A percentile compares a stretch with the other conserved stretches of the same genome.
Conservation (phyloP, 2,113 vertebrate species). For the Eleginops maclovinus region DNA sequence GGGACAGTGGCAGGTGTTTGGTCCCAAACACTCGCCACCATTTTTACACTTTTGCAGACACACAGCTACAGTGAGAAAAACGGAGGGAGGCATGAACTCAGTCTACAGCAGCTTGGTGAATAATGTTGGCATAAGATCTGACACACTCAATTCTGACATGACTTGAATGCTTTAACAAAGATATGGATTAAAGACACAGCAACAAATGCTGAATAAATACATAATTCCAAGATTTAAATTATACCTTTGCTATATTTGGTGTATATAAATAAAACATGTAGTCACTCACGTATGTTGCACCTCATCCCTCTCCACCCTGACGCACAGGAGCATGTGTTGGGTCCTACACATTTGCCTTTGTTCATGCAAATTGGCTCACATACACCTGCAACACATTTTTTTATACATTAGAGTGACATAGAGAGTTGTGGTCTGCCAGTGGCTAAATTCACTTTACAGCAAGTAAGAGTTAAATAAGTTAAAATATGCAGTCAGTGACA, state of each 20-base stretch:
- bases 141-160: not conserved
- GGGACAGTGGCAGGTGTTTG: constrained; percentile 86
- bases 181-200: not conserved
- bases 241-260: not conserved
- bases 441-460: too few relatives aligned
- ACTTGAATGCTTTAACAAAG: not conserved
- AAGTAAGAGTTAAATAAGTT: too few relatives aligned
- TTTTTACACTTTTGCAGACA: constrained; percentile 93
- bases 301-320: constrained; percentile 91
- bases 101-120: not conserved
- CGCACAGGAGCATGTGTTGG: constrained; percentile 90
- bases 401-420: not conserved
- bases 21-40: constrained; percentile 90
- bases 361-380: constrained; percentile 94
- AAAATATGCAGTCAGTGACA: not conserved
- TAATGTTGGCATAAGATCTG: not conserved
- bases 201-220: not conserved
- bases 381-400: constrained; percentile 82
- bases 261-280: not conserved
- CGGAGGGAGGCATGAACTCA: not conserved
- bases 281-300: constrained; percentile 88
- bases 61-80: constrained; percentile 78
- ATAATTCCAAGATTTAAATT: not conserved
- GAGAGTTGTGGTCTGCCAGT: not conserved
- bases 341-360: constrained; percentile 90